Evolutionary conservation across 2,888 invertebrate genomes (phyloP).

Genomic region (Laspeyria flexula): DNA sequence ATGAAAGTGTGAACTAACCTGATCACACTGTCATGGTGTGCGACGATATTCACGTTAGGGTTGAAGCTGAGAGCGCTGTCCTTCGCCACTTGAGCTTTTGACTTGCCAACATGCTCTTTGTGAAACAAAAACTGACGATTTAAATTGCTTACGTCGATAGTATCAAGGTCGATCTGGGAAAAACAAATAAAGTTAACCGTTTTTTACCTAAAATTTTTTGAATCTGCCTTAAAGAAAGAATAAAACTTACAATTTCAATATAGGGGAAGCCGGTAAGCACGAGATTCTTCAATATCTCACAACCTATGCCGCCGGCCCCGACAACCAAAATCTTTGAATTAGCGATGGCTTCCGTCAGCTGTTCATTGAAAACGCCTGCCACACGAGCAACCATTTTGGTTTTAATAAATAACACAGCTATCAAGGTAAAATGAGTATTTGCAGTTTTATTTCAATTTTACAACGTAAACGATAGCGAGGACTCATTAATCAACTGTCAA

Average conservation of each 20-base stretch:
- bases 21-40: constrained; percentile 97
- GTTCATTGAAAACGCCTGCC: constrained; percentile 88
- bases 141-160: constrained; percentile 99
- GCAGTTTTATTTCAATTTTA: constrained; percentile 36
- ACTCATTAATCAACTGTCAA: constrained; percentile 57
- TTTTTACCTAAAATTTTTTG: neutral
- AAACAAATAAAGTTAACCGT: constrained; percentile 4
- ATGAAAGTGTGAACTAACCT: constrained; percentile 85
- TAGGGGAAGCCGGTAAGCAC: constrained; percentile 97
- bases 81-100: constrained; percentile 96
- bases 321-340: constrained; percentile 93
- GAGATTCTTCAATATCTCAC: constrained; percentile 98
- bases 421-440: constrained; percentile 37
- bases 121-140: constrained; percentile 99
- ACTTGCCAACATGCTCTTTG: constrained; percentile 98
- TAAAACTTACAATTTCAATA: constrained; percentile 95
- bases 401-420: constrained; percentile 31
- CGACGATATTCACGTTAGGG: constrained; percentile 94
- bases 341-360: constrained; percentile 88
- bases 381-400: constrained; percentile 88
- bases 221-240: constrained; percentile 5
- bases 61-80: constrained; percentile 96
- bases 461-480: constrained; percentile 49
- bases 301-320: constrained; percentile 99
- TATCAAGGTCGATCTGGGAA: constrained; percentile 98